Evolutionary conservation across 2,888 invertebrate species (phyloP), one percentile per base, ranked within the genome.

Genomic region (Latheticus oryzae): DNA sequence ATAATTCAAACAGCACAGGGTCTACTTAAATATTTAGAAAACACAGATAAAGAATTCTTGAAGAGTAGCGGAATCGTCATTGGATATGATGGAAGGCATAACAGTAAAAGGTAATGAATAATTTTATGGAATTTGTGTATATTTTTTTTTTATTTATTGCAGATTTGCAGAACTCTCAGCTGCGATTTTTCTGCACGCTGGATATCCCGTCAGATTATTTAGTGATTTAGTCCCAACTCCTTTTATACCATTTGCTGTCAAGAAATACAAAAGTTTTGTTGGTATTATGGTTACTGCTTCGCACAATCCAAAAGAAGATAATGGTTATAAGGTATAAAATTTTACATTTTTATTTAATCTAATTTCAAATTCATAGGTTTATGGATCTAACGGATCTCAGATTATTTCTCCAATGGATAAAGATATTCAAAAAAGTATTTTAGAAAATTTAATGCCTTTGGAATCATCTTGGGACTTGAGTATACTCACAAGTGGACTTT

Each of bases 281-380:
- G 99, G 99, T 28, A 85, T 97, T n/a, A 97, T 99, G 97, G 94
- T 99, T 58, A 99, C 99, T 0, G 99, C 99, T 0, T 98, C 98
- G 0, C 99, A 99, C 77, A 99, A 99, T 80, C 89, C 97, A 30
- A 95, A 91, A 76, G 88, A 89, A 0, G 98, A 98, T 75, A 98
- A 98, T 78, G 98, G 98, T 1, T 99, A 97, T 74, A 99, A 99
- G 82, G 78, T 78, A 65, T 12, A 3, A 24, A 32, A 16, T 5
- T 50, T 48, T n/a, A 5, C 12, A 32, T 5, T 19, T 37, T 13
- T 9, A 21, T 23, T 23, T 21, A 11, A 58, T 28, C 15, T 30
- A 9, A 8, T 30, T 38, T 19, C 9, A 8, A n/a, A n/a, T n/a
- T n/a, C n/a, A n/a, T n/a, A 78, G 78, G 97, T 97, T 3, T 99